Evolutionary conservation across 1,140 invertebrate genomes (phyloP), one percentile per base, ranked within the genome.

Genomic region (Cotesia vestalis): DNA sequence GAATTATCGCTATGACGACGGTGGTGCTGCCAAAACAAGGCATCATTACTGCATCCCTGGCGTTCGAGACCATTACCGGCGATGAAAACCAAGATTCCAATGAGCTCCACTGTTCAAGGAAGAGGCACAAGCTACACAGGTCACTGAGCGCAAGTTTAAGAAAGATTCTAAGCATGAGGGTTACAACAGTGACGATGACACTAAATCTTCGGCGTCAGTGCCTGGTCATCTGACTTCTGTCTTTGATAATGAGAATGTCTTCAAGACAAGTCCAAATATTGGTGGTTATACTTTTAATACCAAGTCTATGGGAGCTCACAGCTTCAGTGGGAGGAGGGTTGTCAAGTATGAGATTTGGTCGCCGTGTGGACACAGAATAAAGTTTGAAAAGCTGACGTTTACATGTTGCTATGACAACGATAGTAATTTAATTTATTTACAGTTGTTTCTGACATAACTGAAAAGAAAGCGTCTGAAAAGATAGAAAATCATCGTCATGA

Each of bases 281-380:
- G 85, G 81, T 46, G 85, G 85, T 40, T 86, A 86, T 38, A 86
- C 83, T 20, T 77, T 86, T 17, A 83, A 81, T 69, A 76, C 78
- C 14, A 87, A 84, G 78, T 66, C 80, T 4, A 75, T 81, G 4
- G 78, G 89, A 80, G 86, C 84, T 40, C 96, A 98, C 83, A 90
- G 88, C 79, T 96, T 97, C 77, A 89, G 90, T 52, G 89, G 89
- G 14, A 97, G 96, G 87, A 96, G 93, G 53, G 90, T 96, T 69
- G 92, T 98, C 70, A 94, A 92, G 82, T 90, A 92, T 35, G 95
- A 97, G 86, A 90, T 89, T 1, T 98, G 96, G 87, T 90, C 89
- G n/a, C 91, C 92, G 2, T 97, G 95, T 81, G 90, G 92, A 11
- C 95, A 94, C 83, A 91, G 90, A 69, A 93, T 96, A 67, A 89